phyloP scores from a whole-genome alignment of 2,113 vertebrate species.

The Nothobranchius furzeri region DNA sequence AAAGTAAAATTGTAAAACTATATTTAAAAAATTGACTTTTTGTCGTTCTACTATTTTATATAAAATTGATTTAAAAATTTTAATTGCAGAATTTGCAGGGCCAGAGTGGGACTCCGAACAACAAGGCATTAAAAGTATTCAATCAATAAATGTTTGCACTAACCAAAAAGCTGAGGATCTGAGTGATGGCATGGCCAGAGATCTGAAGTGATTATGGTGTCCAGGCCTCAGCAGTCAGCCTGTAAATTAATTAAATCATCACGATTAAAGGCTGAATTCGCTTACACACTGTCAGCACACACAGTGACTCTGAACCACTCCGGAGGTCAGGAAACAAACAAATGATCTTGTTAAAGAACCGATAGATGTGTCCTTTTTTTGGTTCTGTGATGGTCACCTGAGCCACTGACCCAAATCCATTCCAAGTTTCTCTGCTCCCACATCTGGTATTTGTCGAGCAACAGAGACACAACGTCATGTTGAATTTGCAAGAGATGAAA shows the following conservation, averaged over 20 bases:
- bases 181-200: constrained; percentile 54
- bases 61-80: too few species aligned
- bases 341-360: constrained; percentile 21
- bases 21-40: too few species aligned
- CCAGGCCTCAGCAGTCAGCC: constrained; percentile 53
- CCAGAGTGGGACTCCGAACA: not conserved
- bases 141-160: constrained; percentile 53
- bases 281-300: constrained; percentile 42
- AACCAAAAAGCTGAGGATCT: constrained; percentile 12
- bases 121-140: constrained; percentile 20
- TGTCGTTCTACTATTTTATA: too few species aligned
- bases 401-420: constrained; percentile 53
- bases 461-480: not conserved
- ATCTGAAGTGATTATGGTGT: constrained; percentile 66
- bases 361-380: not conserved
- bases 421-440: constrained; percentile 13
- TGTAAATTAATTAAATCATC: constrained; percentile 69
- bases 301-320: constrained; percentile 1
- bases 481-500: not conserved
- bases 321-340: constrained; percentile 19
- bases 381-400: constrained; percentile 12
- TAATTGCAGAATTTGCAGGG: too few species aligned
- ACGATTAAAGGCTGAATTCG: constrained; percentile 62
- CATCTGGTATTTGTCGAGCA: constrained; percentile 1
- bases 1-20: too few species aligned